Evolutionary conservation across 1,140 invertebrate genomes (phyloP).

Genomic region (Temnothorax curvispinosus): DNA sequence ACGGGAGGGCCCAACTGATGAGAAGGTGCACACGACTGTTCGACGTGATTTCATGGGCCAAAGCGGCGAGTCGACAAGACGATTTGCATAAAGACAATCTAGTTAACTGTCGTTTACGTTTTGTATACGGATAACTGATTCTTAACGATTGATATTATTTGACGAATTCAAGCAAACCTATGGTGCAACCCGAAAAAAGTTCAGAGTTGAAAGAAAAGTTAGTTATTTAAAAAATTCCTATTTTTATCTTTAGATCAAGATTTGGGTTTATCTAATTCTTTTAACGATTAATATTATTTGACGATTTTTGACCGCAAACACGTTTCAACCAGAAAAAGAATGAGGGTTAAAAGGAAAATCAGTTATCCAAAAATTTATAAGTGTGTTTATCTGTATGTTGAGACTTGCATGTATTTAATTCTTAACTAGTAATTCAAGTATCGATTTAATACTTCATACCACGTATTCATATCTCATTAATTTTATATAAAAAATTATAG

Average conservation of each 20-base stretch:
- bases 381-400: not conserved
- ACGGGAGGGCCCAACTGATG: conserved; percentile 57
- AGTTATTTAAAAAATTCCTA: not conserved
- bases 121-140: not conserved
- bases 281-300: too few species aligned
- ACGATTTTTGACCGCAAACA: not conserved
- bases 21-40: conserved; percentile 39
- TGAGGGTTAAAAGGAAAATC: not conserved
- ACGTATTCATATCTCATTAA: not conserved
- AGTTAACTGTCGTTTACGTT: conserved; percentile 20
- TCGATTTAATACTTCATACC: not conserved
- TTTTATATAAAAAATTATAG: too few species aligned
- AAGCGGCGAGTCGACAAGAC: conserved; percentile 8
- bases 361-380: not conserved
- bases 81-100: conserved; percentile 52
- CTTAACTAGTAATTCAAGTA: not conserved
- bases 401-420: not conserved
- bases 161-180: not conserved
- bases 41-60: conserved; percentile 51
- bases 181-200: not conserved
- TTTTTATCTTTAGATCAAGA: too few species aligned
- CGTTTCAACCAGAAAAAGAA: not conserved
- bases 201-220: not conserved
- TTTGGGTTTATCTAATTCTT: too few species aligned
- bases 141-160: not conserved